Evolutionary conservation across 2,113 vertebrate species (phyloP).

Genomic region (Nyctibius bracteatus): DNA sequence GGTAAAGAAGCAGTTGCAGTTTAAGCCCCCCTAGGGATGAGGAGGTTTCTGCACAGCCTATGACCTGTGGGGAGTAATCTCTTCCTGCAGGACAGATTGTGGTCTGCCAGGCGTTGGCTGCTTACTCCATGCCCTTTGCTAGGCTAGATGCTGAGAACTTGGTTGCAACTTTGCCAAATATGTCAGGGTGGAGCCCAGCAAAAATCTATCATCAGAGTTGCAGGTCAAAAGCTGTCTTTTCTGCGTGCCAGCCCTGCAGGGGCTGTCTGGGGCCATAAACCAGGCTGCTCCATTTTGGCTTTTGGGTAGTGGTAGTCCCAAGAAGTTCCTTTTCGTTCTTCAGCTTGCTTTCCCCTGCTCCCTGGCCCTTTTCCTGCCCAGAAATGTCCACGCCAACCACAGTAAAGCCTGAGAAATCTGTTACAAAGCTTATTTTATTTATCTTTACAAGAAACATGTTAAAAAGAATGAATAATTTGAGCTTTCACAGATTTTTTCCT

Average conservation of each 20-base stretch:
- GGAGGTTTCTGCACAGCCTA: accelerated
- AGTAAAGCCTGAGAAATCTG: not conserved
- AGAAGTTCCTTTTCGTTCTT: not conserved
- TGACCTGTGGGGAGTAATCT: not conserved
- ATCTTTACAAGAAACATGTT: not conserved
- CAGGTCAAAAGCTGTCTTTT: not conserved
- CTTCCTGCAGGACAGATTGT: not conserved
- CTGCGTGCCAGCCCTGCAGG: not conserved
- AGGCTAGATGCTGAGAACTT: not conserved
- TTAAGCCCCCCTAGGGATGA: not conserved
- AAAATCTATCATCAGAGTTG: not conserved
- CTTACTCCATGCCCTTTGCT: not conserved
- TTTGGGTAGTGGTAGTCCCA: not conserved
- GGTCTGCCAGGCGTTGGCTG: not conserved
- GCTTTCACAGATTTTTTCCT: not conserved
- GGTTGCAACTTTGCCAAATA: not conserved
- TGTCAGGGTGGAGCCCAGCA: not conserved
- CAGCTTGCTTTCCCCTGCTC: not conserved
- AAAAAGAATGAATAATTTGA: not conserved
- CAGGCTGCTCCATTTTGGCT: not conserved
- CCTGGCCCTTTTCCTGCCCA: not conserved
- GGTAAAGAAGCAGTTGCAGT: accelerated
- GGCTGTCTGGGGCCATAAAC: not conserved
- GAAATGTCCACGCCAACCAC: not conserved
- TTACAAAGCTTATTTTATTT: not conserved